A percentile compares a stretch with the other conserved stretches of the same genome.
These are phyloP conservation scores for Pelobates cultripes DNA, from an alignment of 2,797 vertebrate genomes.

Conservation along the genomic window DNA sequence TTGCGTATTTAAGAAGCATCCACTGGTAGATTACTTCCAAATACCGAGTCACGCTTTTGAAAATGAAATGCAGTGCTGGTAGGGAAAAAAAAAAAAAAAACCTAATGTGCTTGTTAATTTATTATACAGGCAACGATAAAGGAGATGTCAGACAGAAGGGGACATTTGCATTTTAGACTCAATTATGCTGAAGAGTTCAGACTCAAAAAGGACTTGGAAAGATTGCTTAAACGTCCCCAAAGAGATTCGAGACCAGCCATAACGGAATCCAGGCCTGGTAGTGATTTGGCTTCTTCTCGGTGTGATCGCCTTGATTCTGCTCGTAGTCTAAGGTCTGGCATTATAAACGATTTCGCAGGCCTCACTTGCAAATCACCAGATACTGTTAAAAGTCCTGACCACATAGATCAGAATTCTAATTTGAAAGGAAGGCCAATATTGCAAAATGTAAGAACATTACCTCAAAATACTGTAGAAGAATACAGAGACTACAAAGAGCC, in stretches of 20 bases:
- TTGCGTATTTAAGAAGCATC: conserved; percentile 56
- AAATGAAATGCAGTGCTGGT: conserved; percentile 51
- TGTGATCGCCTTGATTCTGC: conserved; percentile 14
- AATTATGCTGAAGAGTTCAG: conserved; percentile 64
- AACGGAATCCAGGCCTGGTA: conserved; percentile 2
- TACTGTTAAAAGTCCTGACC: neutral
- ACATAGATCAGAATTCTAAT: neutral
- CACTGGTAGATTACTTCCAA: conserved; percentile 55
- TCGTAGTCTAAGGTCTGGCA: conserved; percentile 16
- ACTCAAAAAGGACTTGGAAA: conserved; percentile 63
- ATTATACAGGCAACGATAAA: conserved; percentile 52
- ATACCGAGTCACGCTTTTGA: conserved; percentile 56
- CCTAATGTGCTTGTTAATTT: conserved; percentile 55
- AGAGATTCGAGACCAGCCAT: conserved; percentile 54
- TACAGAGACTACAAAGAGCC: neutral
- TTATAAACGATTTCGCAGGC: neutral
- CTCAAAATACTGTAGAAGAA: neutral
- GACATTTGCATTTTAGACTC: conserved; percentile 60
- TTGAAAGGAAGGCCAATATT: neutral
- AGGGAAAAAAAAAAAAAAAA: conserved; percentile 36
- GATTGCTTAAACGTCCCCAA: conserved; percentile 59
- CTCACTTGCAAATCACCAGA: conserved; percentile 1
- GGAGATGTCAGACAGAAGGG: conserved; percentile 60
- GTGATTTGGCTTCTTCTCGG: neutral
- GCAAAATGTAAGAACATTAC: neutral